These are phyloP conservation scores for Hemichromis elongatus DNA, from an alignment of 2,113 vertebrate species.

Conservation along the genomic window DNA sequence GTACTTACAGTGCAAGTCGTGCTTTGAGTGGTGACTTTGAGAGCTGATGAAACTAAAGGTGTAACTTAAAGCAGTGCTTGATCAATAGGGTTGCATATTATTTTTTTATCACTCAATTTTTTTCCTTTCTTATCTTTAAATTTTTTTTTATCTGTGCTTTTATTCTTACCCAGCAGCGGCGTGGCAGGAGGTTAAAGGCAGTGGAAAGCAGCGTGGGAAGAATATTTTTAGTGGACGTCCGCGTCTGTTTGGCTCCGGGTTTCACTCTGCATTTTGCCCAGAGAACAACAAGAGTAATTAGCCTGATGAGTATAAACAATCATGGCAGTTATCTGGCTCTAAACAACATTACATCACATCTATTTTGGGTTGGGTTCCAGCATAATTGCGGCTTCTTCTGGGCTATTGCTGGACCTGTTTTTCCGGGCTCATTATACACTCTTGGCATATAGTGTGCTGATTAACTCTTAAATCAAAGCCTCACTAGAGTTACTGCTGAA, in stretches of 20 bases:
- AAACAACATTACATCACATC: constrained; percentile 47
- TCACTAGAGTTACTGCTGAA: constrained; percentile 37
- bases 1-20: neutral
- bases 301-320: constrained; percentile 59
- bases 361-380: constrained; percentile 38
- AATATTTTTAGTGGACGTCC: constrained; percentile 22
- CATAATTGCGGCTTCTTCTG: constrained; percentile 43
- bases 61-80: neutral
- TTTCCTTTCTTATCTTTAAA: neutral
- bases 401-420: constrained; percentile 16
- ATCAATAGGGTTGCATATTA: constrained; percentile 5
- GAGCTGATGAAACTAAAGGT: neutral
- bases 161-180: neutral
- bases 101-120: neutral
- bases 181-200: neutral
- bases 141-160: neutral
- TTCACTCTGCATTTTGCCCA: constrained; percentile 10
- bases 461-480: constrained; percentile 55
- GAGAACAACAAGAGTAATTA: constrained; percentile 48
- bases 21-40: neutral
- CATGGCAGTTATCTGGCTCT: constrained; percentile 50
- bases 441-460: constrained; percentile 24
- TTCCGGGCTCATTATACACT: constrained; percentile 47
- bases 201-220: neutral
- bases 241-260: neutral